Conservation (phyloP, 2,888 invertebrate species). For the Patella caerulea region DNA sequence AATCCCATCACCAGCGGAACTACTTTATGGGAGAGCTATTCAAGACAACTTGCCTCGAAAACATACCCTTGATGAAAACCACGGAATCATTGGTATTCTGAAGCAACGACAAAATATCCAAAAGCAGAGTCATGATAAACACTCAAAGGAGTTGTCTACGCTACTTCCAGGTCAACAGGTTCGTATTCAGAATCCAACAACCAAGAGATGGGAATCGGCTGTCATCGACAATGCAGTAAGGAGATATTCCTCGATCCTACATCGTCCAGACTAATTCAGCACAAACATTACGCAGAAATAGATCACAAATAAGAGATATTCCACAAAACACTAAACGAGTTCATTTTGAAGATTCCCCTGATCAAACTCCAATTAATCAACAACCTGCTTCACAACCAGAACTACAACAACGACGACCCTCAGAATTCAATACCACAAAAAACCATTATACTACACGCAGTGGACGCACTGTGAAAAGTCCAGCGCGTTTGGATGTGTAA, state of each 20-base stretch:
- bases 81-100: not conserved
- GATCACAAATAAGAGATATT: not conserved
- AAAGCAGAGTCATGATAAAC: not conserved
- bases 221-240: not conserved
- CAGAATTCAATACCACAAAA: too few relatives aligned
- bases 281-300: not conserved
- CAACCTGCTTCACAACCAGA: too few relatives aligned
- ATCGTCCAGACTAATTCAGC: not conserved
- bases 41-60: not conserved
- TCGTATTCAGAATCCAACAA: not conserved
- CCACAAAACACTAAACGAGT: too few relatives aligned
- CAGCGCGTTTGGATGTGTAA: too few relatives aligned
- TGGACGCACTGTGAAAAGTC: too few relatives aligned
- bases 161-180: not conserved
- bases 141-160: not conserved
- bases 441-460: too few relatives aligned
- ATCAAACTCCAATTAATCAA: too few relatives aligned
- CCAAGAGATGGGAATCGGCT: not conserved
- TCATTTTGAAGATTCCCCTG: too few relatives aligned
- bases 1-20: conserved; percentile 15
- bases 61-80: not conserved
- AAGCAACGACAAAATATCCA: not conserved
- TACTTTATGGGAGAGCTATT: not conserved
- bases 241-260: not conserved
- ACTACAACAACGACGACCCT: too few relatives aligned